phyloP scores from a whole-genome alignment of 2,888 invertebrate genomes.

The Tetanocera ferruginea region DNA sequence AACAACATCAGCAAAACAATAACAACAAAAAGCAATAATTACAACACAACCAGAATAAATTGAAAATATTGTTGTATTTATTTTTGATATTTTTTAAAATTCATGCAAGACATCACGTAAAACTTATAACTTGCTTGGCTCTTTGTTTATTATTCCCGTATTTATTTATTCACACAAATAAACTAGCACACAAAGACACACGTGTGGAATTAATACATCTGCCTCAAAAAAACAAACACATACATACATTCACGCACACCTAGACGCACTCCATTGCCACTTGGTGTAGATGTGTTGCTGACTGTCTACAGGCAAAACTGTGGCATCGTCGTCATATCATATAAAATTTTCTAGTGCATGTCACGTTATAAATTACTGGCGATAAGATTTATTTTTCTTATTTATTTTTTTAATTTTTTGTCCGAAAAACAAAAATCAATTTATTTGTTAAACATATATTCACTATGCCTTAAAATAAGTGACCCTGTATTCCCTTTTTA shows the following conservation, averaged over 20 bases:
- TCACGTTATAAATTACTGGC: not conserved
- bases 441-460: no score
- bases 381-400: constrained; percentile 6
- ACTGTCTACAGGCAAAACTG: not conserved
- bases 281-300: no score
- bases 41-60: not conserved
- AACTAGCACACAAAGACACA: no score
- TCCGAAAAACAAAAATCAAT: no score
- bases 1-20: not conserved
- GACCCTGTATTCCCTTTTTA: no score
- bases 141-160: constrained; percentile 13
- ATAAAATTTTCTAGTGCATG: not conserved
- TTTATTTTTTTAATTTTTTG: no score
- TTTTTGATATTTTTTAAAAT: constrained; percentile 46
- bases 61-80: not conserved
- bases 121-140: constrained; percentile 7
- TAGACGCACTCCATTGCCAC: no score
- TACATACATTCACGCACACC: no score
- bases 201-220: no score
- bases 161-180: not conserved
- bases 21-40: not conserved
- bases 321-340: not conserved
- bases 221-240: no score
- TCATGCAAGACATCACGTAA: constrained; percentile 60
- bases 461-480: no score